phyloP scores from a whole-genome alignment of 2,888 invertebrate species.

The Ptychoptera contaminata region DNA sequence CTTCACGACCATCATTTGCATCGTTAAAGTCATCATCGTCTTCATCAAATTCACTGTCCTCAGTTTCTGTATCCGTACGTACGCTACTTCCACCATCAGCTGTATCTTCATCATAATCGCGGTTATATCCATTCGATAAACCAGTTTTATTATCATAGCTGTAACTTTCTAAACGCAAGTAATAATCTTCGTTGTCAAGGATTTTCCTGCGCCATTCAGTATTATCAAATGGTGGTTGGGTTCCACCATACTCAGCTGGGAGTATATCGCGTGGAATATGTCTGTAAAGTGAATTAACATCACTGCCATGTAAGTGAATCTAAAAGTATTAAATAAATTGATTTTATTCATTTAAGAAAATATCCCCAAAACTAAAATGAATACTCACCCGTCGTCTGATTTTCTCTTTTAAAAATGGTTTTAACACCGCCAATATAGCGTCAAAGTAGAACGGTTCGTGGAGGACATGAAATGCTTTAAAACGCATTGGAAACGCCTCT shows the following conservation, averaged over 20 bases:
- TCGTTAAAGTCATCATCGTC: background rate
- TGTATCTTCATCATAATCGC: background rate
- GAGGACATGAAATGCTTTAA: slow-evolving; percentile 52
- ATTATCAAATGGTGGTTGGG: slow-evolving; percentile 22
- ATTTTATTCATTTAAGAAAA: background rate
- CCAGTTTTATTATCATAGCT: background rate
- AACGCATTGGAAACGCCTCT: slow-evolving; percentile 46
- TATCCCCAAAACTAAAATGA: background rate
- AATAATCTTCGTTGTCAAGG: slow-evolving; percentile 28
- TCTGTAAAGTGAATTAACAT: slow-evolving; percentile 48
- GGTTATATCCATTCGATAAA: background rate
- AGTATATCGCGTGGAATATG: slow-evolving; percentile 48
- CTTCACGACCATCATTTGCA: too few relatives aligned
- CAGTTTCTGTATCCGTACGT: slow-evolving; percentile 3
- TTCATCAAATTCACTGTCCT: slow-evolving; percentile 2
- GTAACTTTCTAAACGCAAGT: slow-evolving; percentile 19
- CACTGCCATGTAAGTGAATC: slow-evolving; percentile 50
- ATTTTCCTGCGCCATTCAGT: slow-evolving; percentile 26
- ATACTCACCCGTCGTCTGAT: slow-evolving; percentile 37
- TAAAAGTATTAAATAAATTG: slow-evolving; percentile 6
- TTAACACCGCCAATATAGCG: slow-evolving; percentile 54
- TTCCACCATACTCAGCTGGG: slow-evolving; percentile 28
- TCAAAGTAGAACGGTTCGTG: slow-evolving; percentile 64
- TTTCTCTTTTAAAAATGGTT: slow-evolving; percentile 45
- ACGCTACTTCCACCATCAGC: background rate